phyloP scores from a whole-genome alignment of 2,113 vertebrate species.

The Tapirus terrestris region DNA sequence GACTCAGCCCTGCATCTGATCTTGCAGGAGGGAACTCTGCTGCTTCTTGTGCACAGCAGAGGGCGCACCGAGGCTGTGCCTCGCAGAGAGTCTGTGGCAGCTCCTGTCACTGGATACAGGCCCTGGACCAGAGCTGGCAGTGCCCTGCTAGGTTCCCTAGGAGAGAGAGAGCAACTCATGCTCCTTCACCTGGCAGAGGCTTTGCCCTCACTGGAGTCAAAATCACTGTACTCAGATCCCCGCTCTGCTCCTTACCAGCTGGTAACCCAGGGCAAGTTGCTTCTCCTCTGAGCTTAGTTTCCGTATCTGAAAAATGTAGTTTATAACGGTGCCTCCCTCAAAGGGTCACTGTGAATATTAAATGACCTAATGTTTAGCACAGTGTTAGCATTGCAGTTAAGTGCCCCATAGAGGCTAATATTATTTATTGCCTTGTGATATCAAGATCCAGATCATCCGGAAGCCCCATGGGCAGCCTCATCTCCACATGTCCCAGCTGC shows the following conservation, averaged over 20 bases:
- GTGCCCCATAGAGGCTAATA: not conserved
- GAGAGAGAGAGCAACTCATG: not conserved
- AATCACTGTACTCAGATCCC: not conserved
- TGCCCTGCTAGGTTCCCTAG: not conserved
- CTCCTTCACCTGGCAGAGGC: not conserved
- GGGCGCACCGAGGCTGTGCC: conserved; percentile 22
- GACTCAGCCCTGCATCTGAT: not conserved
- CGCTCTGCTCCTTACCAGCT: not conserved
- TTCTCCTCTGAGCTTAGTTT: not conserved
- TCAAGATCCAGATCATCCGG: not conserved
- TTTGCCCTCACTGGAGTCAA: not conserved
- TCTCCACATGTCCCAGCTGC: not conserved
- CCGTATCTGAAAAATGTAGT: not conserved
- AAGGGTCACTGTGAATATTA: not conserved
- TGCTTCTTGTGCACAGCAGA: conserved; percentile 57
- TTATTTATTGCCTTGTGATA: not conserved
- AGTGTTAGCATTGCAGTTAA: not conserved
- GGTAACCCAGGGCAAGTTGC: not conserved
- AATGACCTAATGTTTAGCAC: not conserved
- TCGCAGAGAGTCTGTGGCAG: not conserved
- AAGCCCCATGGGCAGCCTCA: not conserved
- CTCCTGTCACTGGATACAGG: not conserved
- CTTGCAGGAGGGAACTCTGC: not conserved
- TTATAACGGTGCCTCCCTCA: not conserved
- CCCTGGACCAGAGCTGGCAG: not conserved